Base-by-base conservation (phyloP, 2,888 invertebrate species). In the Acrobasis suavella region DNA sequence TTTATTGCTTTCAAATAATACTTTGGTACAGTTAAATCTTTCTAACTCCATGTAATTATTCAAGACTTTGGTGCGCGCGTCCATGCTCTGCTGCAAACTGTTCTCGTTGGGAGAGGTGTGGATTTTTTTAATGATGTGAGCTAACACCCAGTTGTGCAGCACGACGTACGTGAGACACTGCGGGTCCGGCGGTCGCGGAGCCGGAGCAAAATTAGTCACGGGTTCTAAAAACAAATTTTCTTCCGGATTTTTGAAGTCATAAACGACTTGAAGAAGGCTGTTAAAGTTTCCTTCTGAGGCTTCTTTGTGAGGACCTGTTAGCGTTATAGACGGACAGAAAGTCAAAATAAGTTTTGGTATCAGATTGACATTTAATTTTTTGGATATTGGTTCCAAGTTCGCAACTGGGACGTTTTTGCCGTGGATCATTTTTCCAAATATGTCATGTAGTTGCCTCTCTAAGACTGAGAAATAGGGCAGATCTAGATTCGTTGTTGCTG, bases 301-400 rank as follows among this genome's bases (percentile, higher is more conserved):
- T 70, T 91, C 91, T 67, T 82, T 86, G 32, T 81, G 75, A 1
- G 86, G 81, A 7, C 88, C 88, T 1, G 81, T 77, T 63, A 94
- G 81, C 32, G 93, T 87, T 32, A 95, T 93, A 9, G 93, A 94
- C 0, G 96, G 96, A 69, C 96, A 96, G 74, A 95, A 95, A 81
- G 95, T 96, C 3, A 95, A 84, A 3, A 96, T 94, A 12, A 96
- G 93, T 70, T 95, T 95, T 71, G 96, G 95, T 58, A 96, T 94
- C 61, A 96, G 91, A 89, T 96, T 96, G 1, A 96, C 93, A 77
- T 96, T 95, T 16, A 96, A 81, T 70, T 94, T 94, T 42, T 93
- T 93, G 65, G 96, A 96, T 72, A 95, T 93, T 0, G 93, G 86
- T 76, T 96, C 96, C 63, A 96, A 93, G 73, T 94, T 93, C 2